A percentile compares a stretch with the other conserved stretches of the same genome.
Evolutionary conservation across 30 jellyfish, hydroid and myxozoan genomes (phyloP).

Genomic region (Haliclystus octoradiatus): DNA sequence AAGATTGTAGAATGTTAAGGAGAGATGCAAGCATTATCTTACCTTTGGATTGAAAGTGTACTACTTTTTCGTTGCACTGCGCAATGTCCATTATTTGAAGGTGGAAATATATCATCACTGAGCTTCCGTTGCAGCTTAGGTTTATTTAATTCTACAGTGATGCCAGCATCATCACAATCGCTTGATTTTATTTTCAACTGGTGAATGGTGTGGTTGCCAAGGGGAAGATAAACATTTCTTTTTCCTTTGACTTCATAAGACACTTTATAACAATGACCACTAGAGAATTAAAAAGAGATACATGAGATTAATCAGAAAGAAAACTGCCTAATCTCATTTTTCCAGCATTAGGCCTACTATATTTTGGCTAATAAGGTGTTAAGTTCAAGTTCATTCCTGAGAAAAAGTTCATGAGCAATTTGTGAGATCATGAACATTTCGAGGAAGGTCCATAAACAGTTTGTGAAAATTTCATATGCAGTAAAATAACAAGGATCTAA

Average conservation of each 20-base stretch:
- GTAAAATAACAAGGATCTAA: too few relatives aligned
- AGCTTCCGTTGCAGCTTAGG: conserved; percentile 18
- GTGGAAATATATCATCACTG: conserved; percentile 28
- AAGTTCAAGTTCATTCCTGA: too few relatives aligned
- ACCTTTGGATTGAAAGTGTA: conserved; percentile 23
- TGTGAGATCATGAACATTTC: too few relatives aligned
- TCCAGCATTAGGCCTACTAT: too few relatives aligned
- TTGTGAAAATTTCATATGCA: too few relatives aligned
- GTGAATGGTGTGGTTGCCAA: conserved; percentile 39
- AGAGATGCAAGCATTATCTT: not conserved
- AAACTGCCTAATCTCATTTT: too few relatives aligned
- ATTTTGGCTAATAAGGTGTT: too few relatives aligned
- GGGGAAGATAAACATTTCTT: conserved; percentile 4
- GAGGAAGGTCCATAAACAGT: too few relatives aligned
- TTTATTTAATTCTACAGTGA: conserved; percentile 18
- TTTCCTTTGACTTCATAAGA: not conserved
- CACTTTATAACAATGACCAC: not conserved
- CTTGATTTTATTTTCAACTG: conserved; percentile 30
- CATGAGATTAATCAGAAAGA: conserved; percentile 5
- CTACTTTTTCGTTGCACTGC: conserved; percentile 5
- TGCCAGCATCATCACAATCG: conserved; percentile 38
- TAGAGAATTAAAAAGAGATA: conserved; percentile 9
- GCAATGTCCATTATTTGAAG: conserved; percentile 2
- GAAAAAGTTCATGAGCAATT: too few relatives aligned
- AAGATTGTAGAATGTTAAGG: not conserved